Conservation (phyloP, 2,113 vertebrate species). For the Ophthalmolycus amberensis region DNA sequence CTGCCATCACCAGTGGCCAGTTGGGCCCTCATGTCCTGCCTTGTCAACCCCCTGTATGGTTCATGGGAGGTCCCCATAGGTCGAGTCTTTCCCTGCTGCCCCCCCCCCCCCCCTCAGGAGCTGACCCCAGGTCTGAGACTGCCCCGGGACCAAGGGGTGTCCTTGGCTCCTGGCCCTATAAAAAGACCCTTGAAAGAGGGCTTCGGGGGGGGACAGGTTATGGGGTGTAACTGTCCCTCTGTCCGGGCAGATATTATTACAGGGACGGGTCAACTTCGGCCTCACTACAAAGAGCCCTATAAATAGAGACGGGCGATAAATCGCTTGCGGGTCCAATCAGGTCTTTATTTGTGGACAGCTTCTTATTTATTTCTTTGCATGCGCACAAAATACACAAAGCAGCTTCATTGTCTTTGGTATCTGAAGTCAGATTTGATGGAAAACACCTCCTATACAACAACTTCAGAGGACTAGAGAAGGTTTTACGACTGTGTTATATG, state of each 20-base stretch:
- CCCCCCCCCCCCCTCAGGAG: constrained; percentile 48
- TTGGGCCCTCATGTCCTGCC: constrained; percentile 68
- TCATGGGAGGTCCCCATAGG: constrained; percentile 67
- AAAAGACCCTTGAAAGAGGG: constrained; percentile 69
- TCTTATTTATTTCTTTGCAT: constrained; percentile 1
- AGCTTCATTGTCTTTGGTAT: background rate
- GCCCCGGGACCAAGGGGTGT: constrained; percentile 55
- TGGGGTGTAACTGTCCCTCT: constrained; percentile 65
- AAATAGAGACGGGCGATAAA: constrained; percentile 68
- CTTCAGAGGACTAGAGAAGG: constrained; percentile 11
- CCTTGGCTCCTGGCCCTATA: constrained; percentile 70
- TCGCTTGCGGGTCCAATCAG: constrained; percentile 40
- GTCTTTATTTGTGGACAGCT: constrained; percentile 26
- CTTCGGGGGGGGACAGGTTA: constrained; percentile 60
- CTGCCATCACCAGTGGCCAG: constrained; percentile 68
- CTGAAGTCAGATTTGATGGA: constrained; percentile 31
- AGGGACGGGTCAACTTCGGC: constrained; percentile 69
- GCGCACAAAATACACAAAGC: constrained; percentile 8
- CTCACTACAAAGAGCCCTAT: constrained; percentile 68
- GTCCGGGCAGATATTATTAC: constrained; percentile 76
- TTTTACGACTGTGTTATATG: constrained; percentile 53
- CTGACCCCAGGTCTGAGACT: constrained; percentile 68
- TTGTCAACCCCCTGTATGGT: constrained; percentile 60
- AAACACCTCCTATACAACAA: constrained; percentile 23
- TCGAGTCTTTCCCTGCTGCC: constrained; percentile 47